Evolutionary conservation across 2,113 vertebrate genomes (phyloP).

Genomic region (Anarhynchus alexandrinus): DNA sequence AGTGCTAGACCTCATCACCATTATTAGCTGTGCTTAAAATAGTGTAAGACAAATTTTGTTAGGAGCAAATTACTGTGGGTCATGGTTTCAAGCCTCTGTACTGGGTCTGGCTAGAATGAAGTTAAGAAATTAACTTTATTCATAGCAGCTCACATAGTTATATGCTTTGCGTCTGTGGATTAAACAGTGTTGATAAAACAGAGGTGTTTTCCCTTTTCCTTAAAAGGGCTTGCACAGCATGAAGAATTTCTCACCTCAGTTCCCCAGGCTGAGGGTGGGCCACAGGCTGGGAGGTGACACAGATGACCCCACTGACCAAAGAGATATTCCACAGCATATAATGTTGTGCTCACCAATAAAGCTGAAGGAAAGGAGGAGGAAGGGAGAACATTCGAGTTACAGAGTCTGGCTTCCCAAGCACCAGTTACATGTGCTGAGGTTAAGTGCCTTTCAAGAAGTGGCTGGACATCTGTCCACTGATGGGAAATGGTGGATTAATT

Average conservation of each 20-base stretch:
- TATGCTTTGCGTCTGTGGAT: not conserved
- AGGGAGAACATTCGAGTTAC: fast-evolving
- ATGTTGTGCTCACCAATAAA: not conserved
- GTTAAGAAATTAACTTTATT: not conserved
- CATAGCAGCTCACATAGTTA: not conserved
- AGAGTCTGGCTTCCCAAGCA: fast-evolving
- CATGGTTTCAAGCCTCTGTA: not conserved
- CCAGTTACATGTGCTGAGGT: not conserved
- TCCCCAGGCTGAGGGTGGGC: fast-evolving
- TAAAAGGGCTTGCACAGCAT: fast-evolving
- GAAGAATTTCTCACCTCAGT: not conserved
- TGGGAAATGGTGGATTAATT: fast-evolving
- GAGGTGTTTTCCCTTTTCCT: not conserved
- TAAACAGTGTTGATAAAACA: not conserved
- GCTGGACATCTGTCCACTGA: not conserved
- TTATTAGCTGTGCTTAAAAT: not conserved
- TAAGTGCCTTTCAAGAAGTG: not conserved
- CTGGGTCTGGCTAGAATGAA: not conserved
- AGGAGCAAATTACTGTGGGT: not conserved
- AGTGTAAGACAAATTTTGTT: not conserved
- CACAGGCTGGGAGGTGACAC: not conserved
- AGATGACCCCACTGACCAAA: not conserved
- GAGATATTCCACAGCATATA: not conserved
- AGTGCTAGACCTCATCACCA: not conserved
- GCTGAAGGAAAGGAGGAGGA: not conserved